Percentiles rank a stretch among this genome's conserved stretches.
phyloP scores from a whole-genome alignment of 2,888 invertebrate genomes.

The Neocrepidodera transversa region DNA sequence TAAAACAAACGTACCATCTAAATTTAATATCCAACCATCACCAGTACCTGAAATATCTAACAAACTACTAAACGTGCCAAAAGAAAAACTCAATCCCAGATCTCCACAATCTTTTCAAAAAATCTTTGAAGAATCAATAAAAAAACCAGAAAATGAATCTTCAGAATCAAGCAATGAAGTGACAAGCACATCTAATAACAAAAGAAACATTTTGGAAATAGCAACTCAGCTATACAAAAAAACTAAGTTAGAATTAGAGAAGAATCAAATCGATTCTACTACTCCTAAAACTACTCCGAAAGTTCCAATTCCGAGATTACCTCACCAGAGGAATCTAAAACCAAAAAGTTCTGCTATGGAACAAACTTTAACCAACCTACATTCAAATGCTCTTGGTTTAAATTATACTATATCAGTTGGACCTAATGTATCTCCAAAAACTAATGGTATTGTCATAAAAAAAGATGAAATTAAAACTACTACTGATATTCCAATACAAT shows the following conservation, averaged over 20 bases:
- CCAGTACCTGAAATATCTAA: slow-evolving; percentile 47
- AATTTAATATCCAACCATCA: slow-evolving; percentile 41
- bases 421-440: slow-evolving; percentile 35
- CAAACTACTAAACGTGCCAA: slow-evolving; percentile 39
- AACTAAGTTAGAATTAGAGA: slow-evolving; percentile 51
- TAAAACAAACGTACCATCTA: slow-evolving; percentile 39
- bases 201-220: slow-evolving; percentile 55
- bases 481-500: slow-evolving; percentile 31
- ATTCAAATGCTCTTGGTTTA: slow-evolving; percentile 55
- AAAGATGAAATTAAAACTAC: slow-evolving; percentile 30
- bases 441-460: slow-evolving; percentile 39
- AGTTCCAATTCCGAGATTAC: slow-evolving; percentile 52
- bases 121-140: slow-evolving; percentile 60
- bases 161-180: slow-evolving; percentile 33
- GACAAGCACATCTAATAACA: slow-evolving; percentile 33
- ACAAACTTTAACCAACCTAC: slow-evolving; percentile 49
- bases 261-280: slow-evolving; percentile 22
- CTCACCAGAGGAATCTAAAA: slow-evolving; percentile 43
- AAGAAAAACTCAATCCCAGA: slow-evolving; percentile 43
- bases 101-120: slow-evolving; percentile 56
- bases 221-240: slow-evolving; percentile 56
- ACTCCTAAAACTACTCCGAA: slow-evolving; percentile 40
- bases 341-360: slow-evolving; percentile 35
- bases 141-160: slow-evolving; percentile 38
- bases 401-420: slow-evolving; percentile 57